Percentiles rank a stretch among this genome's conserved stretches.
These are phyloP conservation scores for Vanacampus margaritifer DNA, from an alignment of 2,113 vertebrate species.

Conservation along the genomic window DNA sequence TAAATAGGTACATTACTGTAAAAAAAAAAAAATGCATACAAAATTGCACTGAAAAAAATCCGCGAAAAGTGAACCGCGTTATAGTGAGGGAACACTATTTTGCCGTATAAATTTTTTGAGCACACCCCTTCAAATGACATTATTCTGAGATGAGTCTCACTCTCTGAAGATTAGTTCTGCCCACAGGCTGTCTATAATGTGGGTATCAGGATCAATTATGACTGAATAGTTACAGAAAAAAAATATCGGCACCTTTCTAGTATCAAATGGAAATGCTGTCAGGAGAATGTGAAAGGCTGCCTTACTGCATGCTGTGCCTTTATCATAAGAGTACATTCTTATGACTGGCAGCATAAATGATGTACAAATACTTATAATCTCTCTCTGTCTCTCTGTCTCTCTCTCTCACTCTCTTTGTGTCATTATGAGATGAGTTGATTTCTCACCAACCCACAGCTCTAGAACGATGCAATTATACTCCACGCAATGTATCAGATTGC, in stretches of 20 bases:
- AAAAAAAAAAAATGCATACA: too few species aligned
- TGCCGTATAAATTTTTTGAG: too few species aligned
- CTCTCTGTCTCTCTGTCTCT: neutral
- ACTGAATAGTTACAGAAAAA: neutral
- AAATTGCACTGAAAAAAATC: too few species aligned
- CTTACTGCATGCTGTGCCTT: neutral
- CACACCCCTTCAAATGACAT: too few species aligned
- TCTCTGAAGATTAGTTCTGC: neutral
- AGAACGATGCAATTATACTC: neutral
- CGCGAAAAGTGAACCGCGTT: too few species aligned
- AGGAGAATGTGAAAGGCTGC: neutral
- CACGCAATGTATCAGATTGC: too few species aligned
- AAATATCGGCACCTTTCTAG: neutral
- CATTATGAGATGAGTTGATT: neutral
- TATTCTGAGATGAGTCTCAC: neutral
- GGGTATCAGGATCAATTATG: neutral
- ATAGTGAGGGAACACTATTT: too few species aligned
- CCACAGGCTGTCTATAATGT: neutral
- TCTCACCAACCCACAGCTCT: too few species aligned
- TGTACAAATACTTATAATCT: neutral
- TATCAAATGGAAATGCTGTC: neutral
- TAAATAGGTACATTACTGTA: too few species aligned
- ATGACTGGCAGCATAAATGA: too few species aligned
- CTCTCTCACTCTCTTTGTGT: neutral
- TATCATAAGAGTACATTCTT: too few species aligned